phyloP scores from a whole-genome alignment of 1,140 invertebrate species.

The Mercenaria mercenaria region DNA sequence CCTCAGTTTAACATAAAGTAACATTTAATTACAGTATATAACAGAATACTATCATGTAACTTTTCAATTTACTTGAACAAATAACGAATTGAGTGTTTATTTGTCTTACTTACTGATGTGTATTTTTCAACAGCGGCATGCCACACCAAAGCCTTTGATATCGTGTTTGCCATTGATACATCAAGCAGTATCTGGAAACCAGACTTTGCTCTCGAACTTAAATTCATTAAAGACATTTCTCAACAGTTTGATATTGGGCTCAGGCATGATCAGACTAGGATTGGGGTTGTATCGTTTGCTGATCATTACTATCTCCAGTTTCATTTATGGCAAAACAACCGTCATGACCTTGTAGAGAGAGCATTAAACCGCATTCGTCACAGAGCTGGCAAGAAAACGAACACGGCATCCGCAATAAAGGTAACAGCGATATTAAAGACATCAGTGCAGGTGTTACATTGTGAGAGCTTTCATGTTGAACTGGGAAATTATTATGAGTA shows the following conservation, averaged over 20 bases:
- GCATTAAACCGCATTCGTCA: slow-evolving; percentile 68
- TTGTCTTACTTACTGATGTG: neutral
- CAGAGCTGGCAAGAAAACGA: slow-evolving; percentile 45
- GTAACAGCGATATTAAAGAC: neutral
- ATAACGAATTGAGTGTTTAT: neutral
- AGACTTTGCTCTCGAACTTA: slow-evolving; percentile 74
- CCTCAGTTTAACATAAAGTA: neutral
- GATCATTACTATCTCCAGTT: slow-evolving; percentile 68
- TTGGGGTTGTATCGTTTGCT: slow-evolving; percentile 73
- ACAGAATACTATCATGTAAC: neutral
- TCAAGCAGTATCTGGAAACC: slow-evolving; percentile 78
- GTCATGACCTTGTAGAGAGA: slow-evolving; percentile 41
- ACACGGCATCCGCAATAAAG: slow-evolving; percentile 32
- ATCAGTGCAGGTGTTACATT: too few relatives aligned
- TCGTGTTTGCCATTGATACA: slow-evolving; percentile 79
- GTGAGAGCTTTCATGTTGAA: too few relatives aligned
- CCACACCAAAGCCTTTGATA: slow-evolving; percentile 63
- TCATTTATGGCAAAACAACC: slow-evolving; percentile 66
- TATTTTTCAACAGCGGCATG: neutral
- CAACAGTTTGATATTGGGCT: slow-evolving; percentile 73
- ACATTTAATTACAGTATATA: neutral
- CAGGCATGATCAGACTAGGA: slow-evolving; percentile 53
- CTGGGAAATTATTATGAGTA: too few relatives aligned
- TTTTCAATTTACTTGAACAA: too few relatives aligned
- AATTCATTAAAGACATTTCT: slow-evolving; percentile 74